Evolutionary conservation across 2,888 invertebrate species (phyloP), one percentile per base, ranked within the genome.

Genomic region (Gonocerus acuteangulatus): DNA sequence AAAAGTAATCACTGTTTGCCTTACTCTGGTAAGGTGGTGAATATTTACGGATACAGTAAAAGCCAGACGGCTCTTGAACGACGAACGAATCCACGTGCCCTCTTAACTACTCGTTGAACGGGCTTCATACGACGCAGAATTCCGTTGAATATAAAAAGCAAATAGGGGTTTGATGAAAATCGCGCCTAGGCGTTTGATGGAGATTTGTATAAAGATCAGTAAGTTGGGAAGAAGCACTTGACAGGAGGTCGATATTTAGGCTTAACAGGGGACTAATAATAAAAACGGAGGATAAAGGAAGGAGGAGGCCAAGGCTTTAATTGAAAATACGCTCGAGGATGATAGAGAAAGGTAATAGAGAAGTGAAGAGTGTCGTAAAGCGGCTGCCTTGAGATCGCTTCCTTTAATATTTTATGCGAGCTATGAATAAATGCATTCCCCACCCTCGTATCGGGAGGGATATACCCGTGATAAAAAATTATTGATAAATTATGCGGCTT

Each of bases 401-500:
- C 52, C 32, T 52, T n/a, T 52, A 52, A 52, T 52, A 52, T 52
- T 52, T 52, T 52, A 52, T 52, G 52, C 52, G 19, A 39, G 34
- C 52, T 39, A 52, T 52, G 52, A 52, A 52, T 52, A 52, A 52
- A 52, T 52, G 52, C 39, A 52, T 52, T 34, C 52, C 22, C 39
- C 52, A 22, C 21, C 39, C 51, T 34, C 52, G 34, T 52, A 52
- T 52, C 32, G 52, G 52, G 34, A 34, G 36, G 19, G 39, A 52
- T 34, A 52, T 52, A 52, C 52, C 61, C 62, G 63, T 52, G 65
- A 63, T 65, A 65, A 65, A 65, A 65, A 65, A 62, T 65, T 65
- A 65, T 65, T 65, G 65, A 65, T 65, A 65, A 65, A 65, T 65
- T 65, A 65, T 65, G 62, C 65, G 51, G 58, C 61, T 56, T 56